These are phyloP conservation scores for Melanostoma scalare DNA, from an alignment of 2,888 invertebrate genomes.

Conservation along the genomic window DNA sequence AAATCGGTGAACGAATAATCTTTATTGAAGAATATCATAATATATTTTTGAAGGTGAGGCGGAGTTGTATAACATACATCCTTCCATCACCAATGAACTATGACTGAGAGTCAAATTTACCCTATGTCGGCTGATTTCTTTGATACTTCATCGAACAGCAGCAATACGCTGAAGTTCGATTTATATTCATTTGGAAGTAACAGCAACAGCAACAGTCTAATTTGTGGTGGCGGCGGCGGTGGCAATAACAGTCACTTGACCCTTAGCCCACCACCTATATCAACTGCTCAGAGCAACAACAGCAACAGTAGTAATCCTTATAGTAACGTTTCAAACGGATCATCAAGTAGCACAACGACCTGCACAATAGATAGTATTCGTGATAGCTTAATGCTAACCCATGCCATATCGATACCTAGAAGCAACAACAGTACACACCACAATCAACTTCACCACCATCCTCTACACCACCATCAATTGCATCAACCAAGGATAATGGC, in stretches of 20 bases:
- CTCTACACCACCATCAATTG: constrained; percentile 86
- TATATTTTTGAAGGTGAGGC: constrained; percentile 32
- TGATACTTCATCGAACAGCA: constrained; percentile 81
- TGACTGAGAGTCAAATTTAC: constrained; percentile 82
- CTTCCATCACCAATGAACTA: constrained; percentile 73
- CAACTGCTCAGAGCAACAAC: constrained; percentile 47
- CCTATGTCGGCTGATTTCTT: constrained; percentile 82
- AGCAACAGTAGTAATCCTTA: constrained; percentile 36
- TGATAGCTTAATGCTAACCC: constrained; percentile 80
- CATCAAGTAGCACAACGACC: constrained; percentile 17
- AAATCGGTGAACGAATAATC: neutral
- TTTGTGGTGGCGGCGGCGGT: constrained; percentile 67
- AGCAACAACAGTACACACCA: constrained; percentile 77
- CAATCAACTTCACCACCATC: constrained; percentile 74
- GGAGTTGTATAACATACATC: constrained; percentile 17
- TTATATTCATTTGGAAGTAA: constrained; percentile 77
- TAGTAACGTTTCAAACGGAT: constrained; percentile 25
- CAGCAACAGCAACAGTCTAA: constrained; percentile 70
- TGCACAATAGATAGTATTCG: constrained; percentile 55
- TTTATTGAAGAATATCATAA: neutral
- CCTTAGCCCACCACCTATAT: constrained; percentile 49
- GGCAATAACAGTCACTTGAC: constrained; percentile 62
- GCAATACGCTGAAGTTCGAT: constrained; percentile 80
- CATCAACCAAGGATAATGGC: constrained; percentile 81
- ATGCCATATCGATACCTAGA: constrained; percentile 80